These are phyloP conservation scores for Onychorhynchus coronatus DNA, from an alignment of 2,113 vertebrate species.

Conservation along the genomic window DNA sequence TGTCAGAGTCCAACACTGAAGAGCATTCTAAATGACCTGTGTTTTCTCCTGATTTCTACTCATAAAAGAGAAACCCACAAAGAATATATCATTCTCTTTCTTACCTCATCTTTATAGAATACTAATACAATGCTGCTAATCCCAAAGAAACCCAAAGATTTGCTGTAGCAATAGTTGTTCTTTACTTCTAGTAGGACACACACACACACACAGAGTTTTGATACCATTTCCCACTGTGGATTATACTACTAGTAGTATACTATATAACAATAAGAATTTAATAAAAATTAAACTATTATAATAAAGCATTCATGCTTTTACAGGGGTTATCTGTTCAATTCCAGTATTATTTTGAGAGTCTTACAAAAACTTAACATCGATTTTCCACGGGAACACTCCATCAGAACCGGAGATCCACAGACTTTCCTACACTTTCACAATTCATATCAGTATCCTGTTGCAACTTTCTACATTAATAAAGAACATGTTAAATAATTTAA, in stretches of 20 bases:
- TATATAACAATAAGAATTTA: neutral
- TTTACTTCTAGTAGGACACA: neutral
- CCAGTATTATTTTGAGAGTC: neutral
- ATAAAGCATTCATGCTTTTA: neutral
- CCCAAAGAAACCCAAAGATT: neutral
- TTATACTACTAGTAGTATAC: neutral
- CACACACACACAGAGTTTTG: neutral
- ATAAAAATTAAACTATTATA: neutral
- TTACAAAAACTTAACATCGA: neutral
- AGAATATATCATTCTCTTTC: neutral
- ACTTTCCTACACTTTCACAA: neutral
- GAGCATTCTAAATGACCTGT: neutral
- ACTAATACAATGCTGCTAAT: neutral
- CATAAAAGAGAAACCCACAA: neutral
- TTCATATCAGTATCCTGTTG: neutral
- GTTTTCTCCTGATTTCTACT: neutral
- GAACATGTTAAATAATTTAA: neutral
- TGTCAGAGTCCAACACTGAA: neutral
- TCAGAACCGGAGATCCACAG: neutral
- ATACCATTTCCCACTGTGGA: neutral
- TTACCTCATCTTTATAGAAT: neutral
- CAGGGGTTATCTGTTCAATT: neutral
- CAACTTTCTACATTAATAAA: neutral
- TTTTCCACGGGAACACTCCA: neutral
- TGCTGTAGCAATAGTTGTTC: neutral